These are phyloP conservation scores for Leucopsar rothschildi DNA, from an alignment of 2,113 vertebrate genomes.

Conservation along the genomic window DNA sequence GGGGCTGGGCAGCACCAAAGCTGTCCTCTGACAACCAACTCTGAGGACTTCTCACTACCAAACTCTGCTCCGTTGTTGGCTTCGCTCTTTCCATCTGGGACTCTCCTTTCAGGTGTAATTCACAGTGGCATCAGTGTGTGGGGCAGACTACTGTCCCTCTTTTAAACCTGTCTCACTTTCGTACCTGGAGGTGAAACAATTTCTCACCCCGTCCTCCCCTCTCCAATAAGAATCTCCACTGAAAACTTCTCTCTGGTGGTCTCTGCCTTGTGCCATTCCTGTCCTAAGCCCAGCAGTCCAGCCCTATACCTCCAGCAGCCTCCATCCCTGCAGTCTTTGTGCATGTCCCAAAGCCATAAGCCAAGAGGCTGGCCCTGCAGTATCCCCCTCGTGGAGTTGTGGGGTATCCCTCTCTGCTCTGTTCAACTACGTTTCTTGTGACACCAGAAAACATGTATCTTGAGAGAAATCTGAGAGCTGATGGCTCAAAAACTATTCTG, in stretches of 20 bases:
- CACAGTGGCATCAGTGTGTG: neutral
- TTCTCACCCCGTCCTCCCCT: neutral
- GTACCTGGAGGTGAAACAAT: neutral
- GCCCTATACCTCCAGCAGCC: neutral
- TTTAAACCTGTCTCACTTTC: neutral
- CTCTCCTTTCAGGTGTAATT: neutral
- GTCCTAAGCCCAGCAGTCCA: neutral
- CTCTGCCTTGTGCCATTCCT: neutral
- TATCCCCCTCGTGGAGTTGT: rapidly evolving
- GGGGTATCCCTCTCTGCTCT: neutral
- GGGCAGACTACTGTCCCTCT: neutral
- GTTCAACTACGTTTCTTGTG: neutral
- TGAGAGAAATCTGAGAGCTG: neutral
- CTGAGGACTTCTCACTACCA: neutral
- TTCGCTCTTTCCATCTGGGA: neutral
- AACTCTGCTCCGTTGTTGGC: neutral
- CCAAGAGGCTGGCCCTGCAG: neutral
- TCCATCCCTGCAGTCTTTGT: neutral
- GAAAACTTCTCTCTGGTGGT: neutral
- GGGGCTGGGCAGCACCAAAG: neutral
- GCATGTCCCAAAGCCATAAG: neutral
- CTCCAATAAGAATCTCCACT: neutral
- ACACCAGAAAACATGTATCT: neutral
- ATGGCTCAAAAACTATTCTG: neutral
- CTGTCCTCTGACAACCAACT: neutral